phyloP scores from a whole-genome alignment of 1,140 invertebrate species.

The Bombus ignitus region DNA sequence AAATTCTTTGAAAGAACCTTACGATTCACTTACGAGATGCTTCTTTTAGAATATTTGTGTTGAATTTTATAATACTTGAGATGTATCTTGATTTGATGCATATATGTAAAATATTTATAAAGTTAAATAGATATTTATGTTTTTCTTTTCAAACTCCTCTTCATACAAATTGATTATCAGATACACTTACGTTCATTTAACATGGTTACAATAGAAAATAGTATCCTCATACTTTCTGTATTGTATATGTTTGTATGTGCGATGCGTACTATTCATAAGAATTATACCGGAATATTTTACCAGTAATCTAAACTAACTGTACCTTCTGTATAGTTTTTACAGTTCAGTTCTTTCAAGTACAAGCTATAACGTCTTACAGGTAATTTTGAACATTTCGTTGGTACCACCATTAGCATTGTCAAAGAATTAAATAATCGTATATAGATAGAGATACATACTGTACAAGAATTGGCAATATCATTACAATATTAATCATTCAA shows the following conservation, averaged over 20 bases:
- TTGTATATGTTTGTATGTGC: too few relatives aligned
- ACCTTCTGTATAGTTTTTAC: not conserved
- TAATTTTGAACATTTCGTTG: not conserved
- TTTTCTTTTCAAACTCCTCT: not conserved
- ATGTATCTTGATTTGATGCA: not conserved
- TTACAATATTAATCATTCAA: not conserved
- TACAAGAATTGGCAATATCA: not conserved
- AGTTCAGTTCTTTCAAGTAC: not conserved
- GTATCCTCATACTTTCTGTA: not conserved
- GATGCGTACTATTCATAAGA: not conserved
- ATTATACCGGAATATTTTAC: not conserved
- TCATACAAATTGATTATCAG: not conserved
- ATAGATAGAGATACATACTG: not conserved
- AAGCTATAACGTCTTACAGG: not conserved
- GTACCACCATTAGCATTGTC: not conserved
- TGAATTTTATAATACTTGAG: not conserved
- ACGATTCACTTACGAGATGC: not conserved
- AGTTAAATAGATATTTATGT: not conserved
- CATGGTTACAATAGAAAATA: not conserved
- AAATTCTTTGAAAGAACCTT: conserved; percentile 1
- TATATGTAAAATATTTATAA: not conserved
- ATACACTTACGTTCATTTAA: not conserved
- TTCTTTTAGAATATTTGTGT: not conserved
- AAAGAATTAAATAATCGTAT: not conserved
- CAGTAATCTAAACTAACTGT: not conserved